Conservation (phyloP, 2,113 vertebrate genomes). For the Paramormyrops kingsleyae region DNA sequence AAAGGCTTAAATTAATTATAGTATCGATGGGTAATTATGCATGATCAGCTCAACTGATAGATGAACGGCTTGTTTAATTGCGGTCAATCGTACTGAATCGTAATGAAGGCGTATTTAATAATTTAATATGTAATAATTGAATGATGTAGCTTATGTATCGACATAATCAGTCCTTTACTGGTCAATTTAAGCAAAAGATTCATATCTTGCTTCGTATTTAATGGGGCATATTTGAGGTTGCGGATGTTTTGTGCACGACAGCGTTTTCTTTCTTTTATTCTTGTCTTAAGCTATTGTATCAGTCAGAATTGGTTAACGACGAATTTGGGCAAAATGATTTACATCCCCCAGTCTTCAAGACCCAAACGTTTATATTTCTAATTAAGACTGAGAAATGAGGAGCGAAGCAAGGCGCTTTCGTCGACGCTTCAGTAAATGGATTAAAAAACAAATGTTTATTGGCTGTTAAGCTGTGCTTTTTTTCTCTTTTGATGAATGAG, state of each 20-base stretch:
- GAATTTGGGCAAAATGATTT: slow-evolving; percentile 33
- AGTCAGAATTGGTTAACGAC: slow-evolving; percentile 23
- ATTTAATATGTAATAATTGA: not conserved
- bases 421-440: slow-evolving; percentile 38
- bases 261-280: slow-evolving; percentile 24
- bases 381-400: slow-evolving; percentile 32
- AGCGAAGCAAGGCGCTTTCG: slow-evolving; percentile 32
- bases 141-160: not conserved
- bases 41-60: not conserved
- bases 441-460: slow-evolving; percentile 46
- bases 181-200: not conserved
- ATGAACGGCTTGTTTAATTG: not conserved
- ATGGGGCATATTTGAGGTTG: not conserved
- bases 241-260: not conserved
- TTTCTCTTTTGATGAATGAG: slow-evolving; percentile 42
- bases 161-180: not conserved
- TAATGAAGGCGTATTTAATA: not conserved
- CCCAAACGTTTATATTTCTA: slow-evolving; percentile 28
- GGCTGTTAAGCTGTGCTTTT: slow-evolving; percentile 44
- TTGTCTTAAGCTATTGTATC: slow-evolving; percentile 18
- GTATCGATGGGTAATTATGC: not conserved
- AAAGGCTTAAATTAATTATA: not conserved
- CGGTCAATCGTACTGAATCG: not conserved
- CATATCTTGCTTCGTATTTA: not conserved
- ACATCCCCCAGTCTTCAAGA: slow-evolving; percentile 25